Conservation (phyloP, 37 sponge, comb jelly and placozoan species). For the Beroe ovata region DNA sequence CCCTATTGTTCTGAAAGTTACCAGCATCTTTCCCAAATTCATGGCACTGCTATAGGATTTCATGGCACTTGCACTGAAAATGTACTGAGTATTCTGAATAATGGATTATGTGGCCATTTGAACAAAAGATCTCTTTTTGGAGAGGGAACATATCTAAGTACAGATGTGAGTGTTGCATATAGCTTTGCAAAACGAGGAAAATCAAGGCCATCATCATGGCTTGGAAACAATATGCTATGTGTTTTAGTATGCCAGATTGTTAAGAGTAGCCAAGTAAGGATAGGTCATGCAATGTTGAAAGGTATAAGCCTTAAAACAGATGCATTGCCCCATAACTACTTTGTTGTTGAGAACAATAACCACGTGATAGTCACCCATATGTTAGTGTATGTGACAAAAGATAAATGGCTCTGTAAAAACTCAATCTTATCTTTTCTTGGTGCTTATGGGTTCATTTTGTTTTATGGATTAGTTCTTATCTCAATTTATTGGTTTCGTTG, state of each 20-base stretch:
- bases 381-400: not conserved
- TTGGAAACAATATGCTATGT: constrained; percentile 24
- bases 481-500: constrained; percentile 17
- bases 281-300: constrained; percentile 5
- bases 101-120: constrained; percentile 25
- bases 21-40: not conserved
- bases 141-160: constrained; percentile 16
- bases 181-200: constrained; percentile 35
- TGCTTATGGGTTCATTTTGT: constrained; percentile 25
- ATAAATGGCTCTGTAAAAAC: not conserved
- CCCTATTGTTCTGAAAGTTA: not conserved
- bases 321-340: constrained; percentile 39
- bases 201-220: constrained; percentile 18
- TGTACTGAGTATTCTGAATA: constrained; percentile 58
- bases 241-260: constrained; percentile 27
- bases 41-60: constrained; percentile 19
- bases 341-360: constrained; percentile 53
- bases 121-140: constrained; percentile 49
- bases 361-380: constrained; percentile 18
- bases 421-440: not conserved
- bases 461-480: constrained; percentile 10
- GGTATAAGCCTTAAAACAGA: constrained; percentile 28
- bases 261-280: constrained; percentile 30
- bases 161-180: constrained; percentile 8
- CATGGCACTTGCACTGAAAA: constrained; percentile 57